Evolutionary conservation across 2,797 vertebrate species (phyloP).

Genomic region (Apodemus agrarius): DNA sequence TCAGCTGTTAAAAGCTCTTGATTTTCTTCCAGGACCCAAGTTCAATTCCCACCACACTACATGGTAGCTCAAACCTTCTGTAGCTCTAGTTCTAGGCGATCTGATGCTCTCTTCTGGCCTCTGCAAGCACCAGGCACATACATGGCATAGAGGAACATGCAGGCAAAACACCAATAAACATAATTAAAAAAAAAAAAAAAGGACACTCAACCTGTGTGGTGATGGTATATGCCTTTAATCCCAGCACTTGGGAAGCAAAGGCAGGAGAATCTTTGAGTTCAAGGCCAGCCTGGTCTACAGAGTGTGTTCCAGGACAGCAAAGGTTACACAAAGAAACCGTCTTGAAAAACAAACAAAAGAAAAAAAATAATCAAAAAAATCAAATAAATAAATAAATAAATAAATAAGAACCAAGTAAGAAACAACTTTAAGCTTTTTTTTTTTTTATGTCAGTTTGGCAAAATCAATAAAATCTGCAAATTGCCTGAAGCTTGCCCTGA

Average conservation of each 20-base stretch:
- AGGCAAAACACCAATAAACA: not conserved
- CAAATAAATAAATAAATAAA: not conserved
- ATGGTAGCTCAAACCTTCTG: not conserved
- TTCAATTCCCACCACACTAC: not conserved
- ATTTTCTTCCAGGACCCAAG: not conserved
- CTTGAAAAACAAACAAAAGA: no score
- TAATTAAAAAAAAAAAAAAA: not conserved
- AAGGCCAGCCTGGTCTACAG: not conserved
- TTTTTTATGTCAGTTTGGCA: not conserved
- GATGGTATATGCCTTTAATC: not conserved
- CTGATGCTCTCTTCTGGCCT: not conserved
- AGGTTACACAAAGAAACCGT: no score
- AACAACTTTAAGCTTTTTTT: not conserved
- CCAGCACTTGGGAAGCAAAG: not conserved
- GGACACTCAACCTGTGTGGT: not conserved
- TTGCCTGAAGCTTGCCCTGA: not conserved
- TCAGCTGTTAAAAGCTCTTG: not conserved
- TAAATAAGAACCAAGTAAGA: not conserved
- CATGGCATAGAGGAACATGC: not conserved
- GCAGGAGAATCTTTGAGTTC: not conserved
- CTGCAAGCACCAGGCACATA: not conserved
- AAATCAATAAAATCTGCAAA: slow-evolving; percentile 9
- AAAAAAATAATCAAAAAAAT: not conserved
- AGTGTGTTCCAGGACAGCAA: no score
- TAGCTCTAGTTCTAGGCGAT: not conserved